Evolutionary conservation across 2,797 vertebrate genomes (phyloP).

Genomic region (Eleutherodactylus coqui): DNA sequence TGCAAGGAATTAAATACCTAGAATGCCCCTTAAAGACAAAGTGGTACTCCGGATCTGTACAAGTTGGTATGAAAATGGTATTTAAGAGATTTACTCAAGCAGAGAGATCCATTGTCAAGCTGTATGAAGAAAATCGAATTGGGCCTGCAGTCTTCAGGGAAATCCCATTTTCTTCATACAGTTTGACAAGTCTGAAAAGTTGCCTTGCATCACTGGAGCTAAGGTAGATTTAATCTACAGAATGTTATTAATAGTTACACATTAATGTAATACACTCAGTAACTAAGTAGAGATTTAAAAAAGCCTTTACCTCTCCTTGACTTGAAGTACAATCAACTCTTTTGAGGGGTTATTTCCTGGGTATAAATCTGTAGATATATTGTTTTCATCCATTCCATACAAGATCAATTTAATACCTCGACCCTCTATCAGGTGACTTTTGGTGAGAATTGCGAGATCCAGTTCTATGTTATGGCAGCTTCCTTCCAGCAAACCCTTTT

Average conservation of each 20-base stretch:
- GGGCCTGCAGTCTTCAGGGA: too few species aligned
- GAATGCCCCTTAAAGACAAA: too few species aligned
- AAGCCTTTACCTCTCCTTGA: constrained; percentile 4
- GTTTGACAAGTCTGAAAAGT: too few species aligned
- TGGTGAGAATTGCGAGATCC: constrained; percentile 14
- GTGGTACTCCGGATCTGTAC: too few species aligned
- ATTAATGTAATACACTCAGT: neutral
- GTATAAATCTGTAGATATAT: constrained; percentile 5
- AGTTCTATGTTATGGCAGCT: neutral
- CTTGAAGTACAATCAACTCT: neutral
- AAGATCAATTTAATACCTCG: neutral
- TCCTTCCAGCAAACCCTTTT: neutral
- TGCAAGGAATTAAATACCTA: too few species aligned
- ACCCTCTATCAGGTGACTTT: neutral
- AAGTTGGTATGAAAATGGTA: too few species aligned
- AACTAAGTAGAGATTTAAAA: too few species aligned
- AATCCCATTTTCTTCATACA: too few species aligned
- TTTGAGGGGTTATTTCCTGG: neutral
- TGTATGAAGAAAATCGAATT: too few species aligned
- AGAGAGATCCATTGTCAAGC: too few species aligned
- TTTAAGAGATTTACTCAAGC: too few species aligned
- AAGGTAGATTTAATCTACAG: neutral
- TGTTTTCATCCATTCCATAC: neutral
- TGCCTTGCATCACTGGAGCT: too few species aligned
- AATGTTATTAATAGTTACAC: neutral